A percentile compares a stretch with the other conserved stretches of the same genome.
phyloP scores from a whole-genome alignment of 2,797 vertebrate species.

The Notolabrus celidotus region DNA sequence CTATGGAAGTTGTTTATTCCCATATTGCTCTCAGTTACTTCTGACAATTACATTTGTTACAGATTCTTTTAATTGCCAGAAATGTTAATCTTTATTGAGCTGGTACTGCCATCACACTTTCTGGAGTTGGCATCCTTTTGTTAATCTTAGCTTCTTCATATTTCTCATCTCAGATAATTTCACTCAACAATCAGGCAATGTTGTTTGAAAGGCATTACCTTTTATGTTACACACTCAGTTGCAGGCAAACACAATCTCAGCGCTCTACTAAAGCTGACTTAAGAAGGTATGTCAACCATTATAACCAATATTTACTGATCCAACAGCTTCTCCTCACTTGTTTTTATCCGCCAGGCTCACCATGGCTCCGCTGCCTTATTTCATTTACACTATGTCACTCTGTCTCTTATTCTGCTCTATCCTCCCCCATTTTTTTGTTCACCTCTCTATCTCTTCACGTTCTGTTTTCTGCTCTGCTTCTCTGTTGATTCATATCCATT shows the following conservation, averaged over 20 bases:
- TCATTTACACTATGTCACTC: slow-evolving; percentile 15
- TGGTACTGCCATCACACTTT: not conserved
- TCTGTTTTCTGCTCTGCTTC: slow-evolving; percentile 2
- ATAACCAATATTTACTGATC: not conserved
- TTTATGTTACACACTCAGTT: not conserved
- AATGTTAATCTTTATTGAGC: not conserved
- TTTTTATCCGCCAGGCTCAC: slow-evolving; percentile 3
- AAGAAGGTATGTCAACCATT: slow-evolving; percentile 12
- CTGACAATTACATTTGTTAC: not conserved
- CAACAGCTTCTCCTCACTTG: not conserved
- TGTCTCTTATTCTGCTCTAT: not conserved
- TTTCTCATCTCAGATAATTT: not conserved
- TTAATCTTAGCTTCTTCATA: not conserved
- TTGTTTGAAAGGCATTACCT: slow-evolving; percentile 2
- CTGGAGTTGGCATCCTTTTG: not conserved
- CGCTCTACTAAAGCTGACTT: not conserved
- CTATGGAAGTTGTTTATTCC: not conserved
- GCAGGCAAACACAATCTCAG: not conserved
- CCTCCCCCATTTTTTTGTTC: not conserved
- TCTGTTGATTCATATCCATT: slow-evolving; percentile 6
- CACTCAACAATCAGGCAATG: not conserved
- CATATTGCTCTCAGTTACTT: not conserved
- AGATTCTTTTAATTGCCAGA: slow-evolving; percentile 3
- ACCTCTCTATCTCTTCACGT: slow-evolving; percentile 3
- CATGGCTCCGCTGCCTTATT: slow-evolving; percentile 5